Conservation (phyloP, 92 coral and sea anemone species). For the Umimayanthus kanabou region DNA sequence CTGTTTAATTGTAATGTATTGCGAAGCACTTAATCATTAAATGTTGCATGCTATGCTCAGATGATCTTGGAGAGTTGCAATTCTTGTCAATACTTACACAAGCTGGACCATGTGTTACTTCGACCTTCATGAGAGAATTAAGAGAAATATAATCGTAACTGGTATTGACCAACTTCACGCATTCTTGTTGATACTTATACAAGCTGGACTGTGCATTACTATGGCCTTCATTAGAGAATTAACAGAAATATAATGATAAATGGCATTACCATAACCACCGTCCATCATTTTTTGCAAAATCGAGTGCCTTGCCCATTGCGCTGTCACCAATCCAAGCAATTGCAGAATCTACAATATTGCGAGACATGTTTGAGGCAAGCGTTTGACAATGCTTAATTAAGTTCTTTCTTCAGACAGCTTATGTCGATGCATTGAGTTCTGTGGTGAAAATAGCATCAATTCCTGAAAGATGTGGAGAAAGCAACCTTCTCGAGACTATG, state of each 20-base stretch:
- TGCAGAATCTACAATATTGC: neutral
- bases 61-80: neutral
- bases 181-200: neutral
- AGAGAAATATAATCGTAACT: neutral
- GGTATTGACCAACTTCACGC: neutral
- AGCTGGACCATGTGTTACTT: neutral
- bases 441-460: neutral
- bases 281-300: neutral
- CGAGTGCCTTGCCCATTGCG: neutral
- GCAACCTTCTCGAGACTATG: constrained; percentile 19
- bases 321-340: neutral
- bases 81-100: neutral
- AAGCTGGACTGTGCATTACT: neutral
- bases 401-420: no score
- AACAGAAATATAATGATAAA: neutral
- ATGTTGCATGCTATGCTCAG: neutral
- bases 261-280: no score
- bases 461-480: neutral
- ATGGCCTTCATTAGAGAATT: neutral
- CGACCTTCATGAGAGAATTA: neutral
- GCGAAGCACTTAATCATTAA: neutral
- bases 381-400: neutral
- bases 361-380: neutral
- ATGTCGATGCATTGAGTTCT: neutral
- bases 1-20: no score